Percentiles rank a stretch among this genome's conserved stretches.
phyloP scores from a whole-genome alignment of 2,113 vertebrate genomes.

The Miniopterus natalensis region DNA sequence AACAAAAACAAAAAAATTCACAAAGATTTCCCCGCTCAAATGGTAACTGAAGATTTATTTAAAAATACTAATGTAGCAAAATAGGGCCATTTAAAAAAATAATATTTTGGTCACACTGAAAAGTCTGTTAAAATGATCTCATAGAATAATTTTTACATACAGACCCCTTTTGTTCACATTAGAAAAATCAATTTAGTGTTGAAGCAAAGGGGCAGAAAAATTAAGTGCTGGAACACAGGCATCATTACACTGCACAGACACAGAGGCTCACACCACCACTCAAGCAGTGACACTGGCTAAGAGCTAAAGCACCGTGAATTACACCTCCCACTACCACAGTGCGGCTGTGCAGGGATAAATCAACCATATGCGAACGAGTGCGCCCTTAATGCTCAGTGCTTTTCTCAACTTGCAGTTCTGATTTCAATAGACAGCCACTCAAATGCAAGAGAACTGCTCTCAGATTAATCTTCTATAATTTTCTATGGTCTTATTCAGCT shows the following conservation, averaged over 20 bases:
- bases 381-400: conserved; percentile 62
- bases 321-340: conserved; percentile 83
- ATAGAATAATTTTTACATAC: conserved; percentile 67
- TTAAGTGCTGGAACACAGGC: conserved; percentile 86
- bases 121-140: conserved; percentile 46
- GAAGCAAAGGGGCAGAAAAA: conserved; percentile 58
- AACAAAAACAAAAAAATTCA: background rate
- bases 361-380: conserved; percentile 64
- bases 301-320: conserved; percentile 85
- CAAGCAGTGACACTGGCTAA: conserved; percentile 88
- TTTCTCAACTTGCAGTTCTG: conserved; percentile 61
- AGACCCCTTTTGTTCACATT: background rate
- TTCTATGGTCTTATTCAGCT: conserved; percentile 62
- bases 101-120: conserved; percentile 15
- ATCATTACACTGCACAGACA: conserved; percentile 85
- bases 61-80: conserved; percentile 48
- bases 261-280: conserved; percentile 89
- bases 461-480: conserved; percentile 32
- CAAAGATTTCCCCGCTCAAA: background rate
- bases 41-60: conserved; percentile 25
- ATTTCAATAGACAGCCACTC: conserved; percentile 61
- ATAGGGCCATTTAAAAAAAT: conserved; percentile 26
- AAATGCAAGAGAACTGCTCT: conserved; percentile 43
- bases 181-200: conserved; percentile 19
- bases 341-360: conserved; percentile 80